Percentiles rank a stretch among this genome's conserved stretches.
These are phyloP conservation scores for Sabatieria punctata DNA, from an alignment of 2,888 invertebrate genomes.

Conservation along the genomic window DNA sequence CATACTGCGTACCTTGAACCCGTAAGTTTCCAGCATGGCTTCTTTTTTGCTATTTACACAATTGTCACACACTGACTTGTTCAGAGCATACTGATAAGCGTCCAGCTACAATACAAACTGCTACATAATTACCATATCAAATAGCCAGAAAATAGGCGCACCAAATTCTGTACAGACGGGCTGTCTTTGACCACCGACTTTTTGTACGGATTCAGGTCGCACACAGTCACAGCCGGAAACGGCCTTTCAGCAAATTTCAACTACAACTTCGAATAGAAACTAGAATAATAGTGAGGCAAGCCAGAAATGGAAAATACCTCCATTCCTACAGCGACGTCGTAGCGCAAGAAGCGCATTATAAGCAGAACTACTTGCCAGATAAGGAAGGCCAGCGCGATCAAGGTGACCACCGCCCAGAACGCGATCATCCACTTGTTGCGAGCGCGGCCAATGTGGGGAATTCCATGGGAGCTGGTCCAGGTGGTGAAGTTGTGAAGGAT, in stretches of 20 bases:
- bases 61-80: conserved; percentile 6
- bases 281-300: too few relatives aligned
- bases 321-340: background rate
- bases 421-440: too few relatives aligned
- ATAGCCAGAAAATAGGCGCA: background rate
- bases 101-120: conserved; percentile 9
- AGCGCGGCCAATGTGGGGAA: conserved; percentile 11
- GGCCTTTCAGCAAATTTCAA: conserved; percentile 10
- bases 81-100: conserved; percentile 11
- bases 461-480: conserved; percentile 11
- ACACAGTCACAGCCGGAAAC: conserved; percentile 14
- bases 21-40: background rate
- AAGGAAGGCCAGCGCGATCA: conserved; percentile 5
- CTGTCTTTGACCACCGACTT: background rate
- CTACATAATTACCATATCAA: background rate
- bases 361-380: conserved; percentile 11
- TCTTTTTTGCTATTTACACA: background rate
- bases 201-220: conserved; percentile 12
- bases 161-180: background rate
- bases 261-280: background rate
- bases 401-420: conserved; percentile 12
- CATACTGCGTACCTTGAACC: background rate
- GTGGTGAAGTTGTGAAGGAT: conserved; percentile 4
- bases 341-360: conserved; percentile 10
- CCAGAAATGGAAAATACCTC: too few relatives aligned